These are phyloP conservation scores for Calcarius ornatus DNA, from an alignment of 2,113 vertebrate species.

Conservation along the genomic window DNA sequence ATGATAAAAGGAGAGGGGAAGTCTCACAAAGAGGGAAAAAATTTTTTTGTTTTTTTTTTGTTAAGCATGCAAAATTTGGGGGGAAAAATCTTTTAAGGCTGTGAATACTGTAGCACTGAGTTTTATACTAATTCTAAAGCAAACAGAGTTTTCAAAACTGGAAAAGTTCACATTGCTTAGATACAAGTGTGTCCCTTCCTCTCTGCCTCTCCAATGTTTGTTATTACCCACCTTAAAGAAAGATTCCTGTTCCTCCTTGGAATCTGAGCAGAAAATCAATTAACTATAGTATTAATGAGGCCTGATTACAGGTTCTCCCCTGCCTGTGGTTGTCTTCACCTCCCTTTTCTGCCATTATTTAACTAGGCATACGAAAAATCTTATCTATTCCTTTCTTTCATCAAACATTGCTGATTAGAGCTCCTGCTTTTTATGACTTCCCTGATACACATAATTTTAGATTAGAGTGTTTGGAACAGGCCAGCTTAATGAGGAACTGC, in stretches of 20 bases:
- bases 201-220: not conserved
- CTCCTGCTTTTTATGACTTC: not conserved
- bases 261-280: slow-evolving; percentile 4
- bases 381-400: slow-evolving; percentile 5
- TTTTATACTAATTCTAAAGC: not conserved
- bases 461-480: not conserved
- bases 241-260: not conserved
- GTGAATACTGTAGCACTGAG: not conserved
- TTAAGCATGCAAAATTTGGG: not conserved
- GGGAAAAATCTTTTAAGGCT: not conserved
- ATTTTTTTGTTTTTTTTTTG: not conserved
- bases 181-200: not conserved
- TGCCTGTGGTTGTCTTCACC: not conserved
- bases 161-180: not conserved
- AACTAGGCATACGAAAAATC: not conserved
- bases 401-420: not conserved
- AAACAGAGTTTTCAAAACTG: not conserved
- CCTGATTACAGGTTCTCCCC: not conserved
- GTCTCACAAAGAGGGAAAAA: not conserved
- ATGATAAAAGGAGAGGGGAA: not conserved
- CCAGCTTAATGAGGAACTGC: not conserved
- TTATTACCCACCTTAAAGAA: not conserved
- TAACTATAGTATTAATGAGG: not conserved
- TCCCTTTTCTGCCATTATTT: not conserved
- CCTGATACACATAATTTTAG: not conserved